A percentile compares a stretch with the other conserved stretches of the same genome.
Conservation (phyloP, 2,888 invertebrate genomes). For the Drosophila hawaiiensis region DNA sequence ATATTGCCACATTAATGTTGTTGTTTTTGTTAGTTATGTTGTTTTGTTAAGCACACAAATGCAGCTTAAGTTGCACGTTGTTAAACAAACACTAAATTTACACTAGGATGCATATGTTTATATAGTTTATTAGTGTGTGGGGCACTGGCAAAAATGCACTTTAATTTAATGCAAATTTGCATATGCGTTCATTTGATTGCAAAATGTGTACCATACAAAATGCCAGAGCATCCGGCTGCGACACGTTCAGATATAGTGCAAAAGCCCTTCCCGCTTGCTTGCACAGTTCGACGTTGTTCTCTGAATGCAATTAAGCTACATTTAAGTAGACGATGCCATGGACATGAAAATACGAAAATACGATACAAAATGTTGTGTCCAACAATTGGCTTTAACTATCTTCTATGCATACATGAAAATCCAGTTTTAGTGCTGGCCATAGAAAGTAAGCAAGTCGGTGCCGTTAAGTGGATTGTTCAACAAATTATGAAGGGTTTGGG, state of each 20-base stretch:
- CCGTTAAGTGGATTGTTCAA: conserved; percentile 41
- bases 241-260: conserved; percentile 8
- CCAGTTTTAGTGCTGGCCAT: background rate
- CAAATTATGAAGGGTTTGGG: background rate
- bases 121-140: background rate
- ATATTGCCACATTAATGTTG: conserved; percentile 29
- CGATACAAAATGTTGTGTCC: background rate
- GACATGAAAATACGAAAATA: background rate
- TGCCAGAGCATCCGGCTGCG: conserved; percentile 14
- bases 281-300: background rate
- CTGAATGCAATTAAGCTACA: conserved; percentile 46
- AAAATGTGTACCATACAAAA: conserved; percentile 26
- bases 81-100: conserved; percentile 38
- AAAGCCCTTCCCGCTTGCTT: background rate
- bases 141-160: conserved; percentile 27
- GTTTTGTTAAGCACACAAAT: conserved; percentile 54
- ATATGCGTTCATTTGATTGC: conserved; percentile 23
- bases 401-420: background rate
- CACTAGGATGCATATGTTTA: conserved; percentile 10
- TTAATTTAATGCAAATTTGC: conserved; percentile 51
- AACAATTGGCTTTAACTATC: conserved; percentile 15
- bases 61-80: conserved; percentile 66
- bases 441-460: conserved; percentile 2
- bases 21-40: conserved; percentile 32
- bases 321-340: conserved; percentile 44